Evolutionary conservation across 2,888 invertebrate species (phyloP).

Genomic region (Halictus quadricinctus): DNA sequence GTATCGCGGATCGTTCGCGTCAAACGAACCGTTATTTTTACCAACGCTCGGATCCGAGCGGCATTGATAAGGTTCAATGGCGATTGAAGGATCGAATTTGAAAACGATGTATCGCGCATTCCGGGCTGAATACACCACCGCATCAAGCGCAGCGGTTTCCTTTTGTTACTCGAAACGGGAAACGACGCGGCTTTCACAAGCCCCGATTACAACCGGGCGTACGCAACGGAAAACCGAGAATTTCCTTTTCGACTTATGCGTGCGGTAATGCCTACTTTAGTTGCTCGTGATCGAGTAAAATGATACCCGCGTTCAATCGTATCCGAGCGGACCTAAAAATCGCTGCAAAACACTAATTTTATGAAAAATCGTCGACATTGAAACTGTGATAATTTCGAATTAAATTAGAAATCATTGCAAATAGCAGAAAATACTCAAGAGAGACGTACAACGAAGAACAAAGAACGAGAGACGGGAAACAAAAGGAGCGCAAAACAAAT

Average conservation of each 20-base stretch:
- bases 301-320: neutral
- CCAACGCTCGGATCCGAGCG: neutral
- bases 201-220: neutral
- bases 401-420: neutral
- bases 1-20: neutral
- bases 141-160: constrained; percentile 18
- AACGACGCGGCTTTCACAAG: constrained; percentile 17
- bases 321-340: neutral
- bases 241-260: constrained; percentile 15
- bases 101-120: constrained; percentile 26
- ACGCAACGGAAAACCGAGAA: constrained; percentile 5
- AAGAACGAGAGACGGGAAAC: neutral
- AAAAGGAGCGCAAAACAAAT: neutral
- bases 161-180: constrained; percentile 33
- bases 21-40: neutral
- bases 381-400: too few relatives aligned
- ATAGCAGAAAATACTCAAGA: neutral
- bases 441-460: neutral
- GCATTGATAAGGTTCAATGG: constrained; percentile 1
- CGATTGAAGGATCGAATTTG: constrained; percentile 25
- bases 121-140: neutral
- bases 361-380: too few relatives aligned
- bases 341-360: too few relatives aligned
- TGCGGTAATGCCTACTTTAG: neutral
- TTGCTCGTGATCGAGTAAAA: neutral